Conservation (phyloP, 2,113 vertebrate genomes). For the Sinocyclocheilus anshuiensis region DNA sequence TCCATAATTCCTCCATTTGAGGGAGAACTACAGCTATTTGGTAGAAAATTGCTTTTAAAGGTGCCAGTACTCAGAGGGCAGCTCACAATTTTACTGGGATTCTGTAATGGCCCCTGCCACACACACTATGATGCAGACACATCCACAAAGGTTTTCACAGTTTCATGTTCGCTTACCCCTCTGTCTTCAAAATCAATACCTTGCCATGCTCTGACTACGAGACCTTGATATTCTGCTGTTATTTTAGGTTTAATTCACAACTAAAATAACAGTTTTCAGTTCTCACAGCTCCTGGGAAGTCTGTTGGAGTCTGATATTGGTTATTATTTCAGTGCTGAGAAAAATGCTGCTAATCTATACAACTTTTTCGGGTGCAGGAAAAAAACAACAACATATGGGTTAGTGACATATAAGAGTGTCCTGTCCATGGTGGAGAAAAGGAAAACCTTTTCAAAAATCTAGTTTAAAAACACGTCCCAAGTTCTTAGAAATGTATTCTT, state of each 20-base stretch:
- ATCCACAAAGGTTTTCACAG: conserved; percentile 13
- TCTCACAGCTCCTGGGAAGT: not conserved
- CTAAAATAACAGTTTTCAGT: not conserved
- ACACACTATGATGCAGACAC: not conserved
- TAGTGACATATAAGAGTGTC: not conserved
- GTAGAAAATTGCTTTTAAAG: conserved; percentile 37
- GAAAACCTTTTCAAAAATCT: not conserved
- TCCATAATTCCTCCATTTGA: conserved; percentile 29
- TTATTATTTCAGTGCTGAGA: conserved; percentile 5
- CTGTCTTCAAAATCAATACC: conserved; percentile 30
- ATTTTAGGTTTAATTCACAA: not conserved
- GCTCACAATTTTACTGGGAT: not conserved
- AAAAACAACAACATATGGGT: not conserved
- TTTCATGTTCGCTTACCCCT: conserved; percentile 21
- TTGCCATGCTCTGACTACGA: not conserved
- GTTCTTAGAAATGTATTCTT: not conserved
- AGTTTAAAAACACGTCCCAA: not conserved
- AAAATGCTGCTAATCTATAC: not conserved
- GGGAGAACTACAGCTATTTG: conserved; percentile 19
- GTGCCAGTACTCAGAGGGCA: not conserved
- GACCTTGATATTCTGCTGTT: conserved; percentile 15
- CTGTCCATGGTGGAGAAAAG: not conserved
- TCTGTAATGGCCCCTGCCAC: conserved; percentile 12
- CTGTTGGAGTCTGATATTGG: not conserved
- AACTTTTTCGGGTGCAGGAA: not conserved